phyloP scores from a whole-genome alignment of 37 sponge, comb jelly and placozoan species.

The Spongia lamella region DNA sequence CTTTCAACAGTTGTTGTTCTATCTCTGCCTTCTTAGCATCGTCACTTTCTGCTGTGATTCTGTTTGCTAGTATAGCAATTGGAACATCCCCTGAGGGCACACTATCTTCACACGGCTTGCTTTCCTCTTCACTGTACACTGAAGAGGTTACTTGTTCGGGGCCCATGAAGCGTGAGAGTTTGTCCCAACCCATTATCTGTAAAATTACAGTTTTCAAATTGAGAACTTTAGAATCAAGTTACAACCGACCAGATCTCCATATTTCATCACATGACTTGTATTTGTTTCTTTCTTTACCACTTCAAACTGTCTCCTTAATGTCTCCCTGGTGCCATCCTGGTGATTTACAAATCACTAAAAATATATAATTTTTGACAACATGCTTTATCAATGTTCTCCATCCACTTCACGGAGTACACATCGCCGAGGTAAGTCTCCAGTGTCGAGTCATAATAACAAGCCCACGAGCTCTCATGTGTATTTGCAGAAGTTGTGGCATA shows the following conservation, averaged over 20 bases:
- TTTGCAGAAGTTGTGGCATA: slow-evolving; percentile 76
- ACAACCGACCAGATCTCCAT: slow-evolving; percentile 61
- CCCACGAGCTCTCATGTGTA: slow-evolving; percentile 63
- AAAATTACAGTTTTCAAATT: no score
- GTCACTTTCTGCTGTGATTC: slow-evolving; percentile 19
- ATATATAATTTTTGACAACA: not conserved
- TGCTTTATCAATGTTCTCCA: slow-evolving; percentile 69
- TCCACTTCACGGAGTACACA: slow-evolving; percentile 83
- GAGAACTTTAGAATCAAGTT: no score
- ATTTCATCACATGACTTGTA: slow-evolving; percentile 62
- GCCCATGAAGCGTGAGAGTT: no score
- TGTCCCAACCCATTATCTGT: no score
- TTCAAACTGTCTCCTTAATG: slow-evolving; percentile 61
- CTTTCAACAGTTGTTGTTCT: slow-evolving; percentile 38
- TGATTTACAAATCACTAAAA: not conserved
- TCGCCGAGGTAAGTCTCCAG: slow-evolving; percentile 77
- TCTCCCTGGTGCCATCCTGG: slow-evolving; percentile 50
- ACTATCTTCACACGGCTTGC: slow-evolving; percentile 8
- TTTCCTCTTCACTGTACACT: not conserved
- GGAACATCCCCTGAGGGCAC: slow-evolving; percentile 60
- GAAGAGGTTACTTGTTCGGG: not conserved
- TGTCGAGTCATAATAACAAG: slow-evolving; percentile 64
- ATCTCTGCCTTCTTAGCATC: slow-evolving; percentile 31
- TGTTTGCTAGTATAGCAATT: slow-evolving; percentile 44
- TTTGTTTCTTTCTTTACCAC: slow-evolving; percentile 69